phyloP scores from a whole-genome alignment of 2,797 vertebrate genomes.

The Centroberyx gerrardi region DNA sequence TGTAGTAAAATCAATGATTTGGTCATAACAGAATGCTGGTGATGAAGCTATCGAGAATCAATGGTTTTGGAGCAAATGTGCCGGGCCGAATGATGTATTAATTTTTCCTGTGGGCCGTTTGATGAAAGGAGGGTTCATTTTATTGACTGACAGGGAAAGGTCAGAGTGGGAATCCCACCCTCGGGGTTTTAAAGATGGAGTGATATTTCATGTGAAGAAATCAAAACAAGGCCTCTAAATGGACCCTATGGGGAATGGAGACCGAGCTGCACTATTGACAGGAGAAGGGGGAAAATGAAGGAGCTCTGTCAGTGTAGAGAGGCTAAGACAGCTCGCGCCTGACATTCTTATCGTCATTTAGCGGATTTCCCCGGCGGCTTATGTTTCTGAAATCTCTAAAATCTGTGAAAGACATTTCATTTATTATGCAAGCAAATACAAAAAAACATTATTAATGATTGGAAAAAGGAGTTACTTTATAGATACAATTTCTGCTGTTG shows the following conservation, averaged over 20 bases:
- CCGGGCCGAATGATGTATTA: constrained; percentile 51
- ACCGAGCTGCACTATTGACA: constrained; percentile 60
- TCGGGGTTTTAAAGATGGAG: constrained; percentile 58
- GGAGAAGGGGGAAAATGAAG: constrained; percentile 19
- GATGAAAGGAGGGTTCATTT: constrained; percentile 64
- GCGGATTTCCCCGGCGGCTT: constrained; percentile 47
- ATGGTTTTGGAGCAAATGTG: constrained; percentile 44
- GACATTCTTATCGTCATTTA: constrained; percentile 61
- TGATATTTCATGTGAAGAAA: constrained; percentile 71
- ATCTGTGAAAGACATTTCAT: constrained; percentile 30
- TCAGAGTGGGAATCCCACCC: constrained; percentile 59
- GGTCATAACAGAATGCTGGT: neutral
- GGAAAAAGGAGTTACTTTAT: neutral
- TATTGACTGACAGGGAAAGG: constrained; percentile 75
- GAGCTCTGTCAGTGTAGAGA: constrained; percentile 33
- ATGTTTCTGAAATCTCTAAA: constrained; percentile 12
- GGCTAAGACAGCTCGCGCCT: constrained; percentile 45
- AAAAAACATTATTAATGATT: constrained; percentile 32
- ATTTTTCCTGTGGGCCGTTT: constrained; percentile 41
- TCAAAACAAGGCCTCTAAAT: constrained; percentile 70
- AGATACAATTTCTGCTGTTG: neutral
- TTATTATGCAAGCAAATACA: constrained; percentile 15
- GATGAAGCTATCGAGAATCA: constrained; percentile 24
- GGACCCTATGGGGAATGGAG: constrained; percentile 52
- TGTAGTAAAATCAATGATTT: constrained; percentile 11